phyloP scores from a whole-genome alignment of 2,797 vertebrate species.

The Gymnoscopelus microlampas region DNA sequence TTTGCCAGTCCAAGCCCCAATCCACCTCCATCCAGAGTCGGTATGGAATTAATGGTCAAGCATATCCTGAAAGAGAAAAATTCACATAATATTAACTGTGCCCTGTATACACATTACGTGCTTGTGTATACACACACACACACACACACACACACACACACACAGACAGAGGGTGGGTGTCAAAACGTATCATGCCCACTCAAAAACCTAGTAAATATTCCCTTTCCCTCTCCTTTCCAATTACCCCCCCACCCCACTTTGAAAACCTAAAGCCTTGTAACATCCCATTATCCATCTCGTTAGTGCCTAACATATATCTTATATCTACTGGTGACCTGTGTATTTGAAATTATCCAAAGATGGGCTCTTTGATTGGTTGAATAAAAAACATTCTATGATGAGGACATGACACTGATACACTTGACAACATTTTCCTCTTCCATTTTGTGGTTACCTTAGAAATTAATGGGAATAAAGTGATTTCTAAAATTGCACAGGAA shows the following conservation, averaged over 20 bases:
- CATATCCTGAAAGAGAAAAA: slow-evolving; percentile 67
- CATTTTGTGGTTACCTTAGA: slow-evolving; percentile 39
- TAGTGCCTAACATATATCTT: too few relatives aligned
- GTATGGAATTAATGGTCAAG: slow-evolving; percentile 51
- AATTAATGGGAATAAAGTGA: slow-evolving; percentile 70
- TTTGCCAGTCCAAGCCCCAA: slow-evolving; percentile 64
- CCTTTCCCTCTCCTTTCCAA: too few relatives aligned
- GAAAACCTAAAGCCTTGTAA: background rate
- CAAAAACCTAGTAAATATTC: too few relatives aligned
- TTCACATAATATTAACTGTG: slow-evolving; percentile 28
- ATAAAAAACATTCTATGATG: too few relatives aligned
- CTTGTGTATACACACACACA: too few relatives aligned
- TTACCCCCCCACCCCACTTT: too few relatives aligned
- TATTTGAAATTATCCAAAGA: background rate
- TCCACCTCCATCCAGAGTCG: slow-evolving; percentile 71
- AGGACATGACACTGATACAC: background rate
- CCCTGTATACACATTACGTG: too few relatives aligned
- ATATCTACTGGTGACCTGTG: too few relatives aligned
- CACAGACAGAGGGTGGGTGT: too few relatives aligned
- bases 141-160: too few relatives aligned
- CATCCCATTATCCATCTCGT: background rate
- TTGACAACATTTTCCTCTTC: slow-evolving; percentile 13
- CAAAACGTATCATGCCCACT: too few relatives aligned
- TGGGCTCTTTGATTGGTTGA: too few relatives aligned
- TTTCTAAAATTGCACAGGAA: slow-evolving; percentile 81